Base-by-base conservation (phyloP, 1,140 invertebrate genomes). In the Steinernema feltiae region DNA sequence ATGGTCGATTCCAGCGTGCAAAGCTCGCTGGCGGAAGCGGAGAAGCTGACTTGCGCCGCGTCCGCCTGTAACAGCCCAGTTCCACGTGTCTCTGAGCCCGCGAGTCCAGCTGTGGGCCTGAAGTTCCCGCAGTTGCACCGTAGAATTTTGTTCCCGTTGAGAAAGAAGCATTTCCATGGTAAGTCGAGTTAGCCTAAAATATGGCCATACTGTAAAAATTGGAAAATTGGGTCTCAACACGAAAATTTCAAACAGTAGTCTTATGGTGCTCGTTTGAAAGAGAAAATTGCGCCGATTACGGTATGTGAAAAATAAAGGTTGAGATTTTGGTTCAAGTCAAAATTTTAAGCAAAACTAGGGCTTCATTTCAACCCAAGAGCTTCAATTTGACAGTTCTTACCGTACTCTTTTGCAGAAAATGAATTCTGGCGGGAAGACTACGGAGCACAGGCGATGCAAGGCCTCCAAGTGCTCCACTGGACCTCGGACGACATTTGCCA, bases 361-460 rank as follows among this genome's bases (percentile, higher is more conserved):
- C n/a, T n/a, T n/a, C n/a, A n/a, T n/a, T n/a, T n/a, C n/a, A n/a
- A n/a, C n/a, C n/a, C n/a, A n/a, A n/a, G n/a, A n/a, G n/a, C n/a
- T n/a, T n/a, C n/a, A n/a, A n/a, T n/a, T n/a, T n/a, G n/a, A n/a
- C n/a, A n/a, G n/a, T n/a, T n/a, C n/a, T n/a, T n/a, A n/a, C n/a
- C n/a, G n/a, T n/a, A n/a, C n/a, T n/a, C n/a, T n/a, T n/a, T 69
- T 78, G 80, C 76, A 30, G 83, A 85, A 75, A 84, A 83, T 46
- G 83, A 85, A 72, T 86, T 85, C 73, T 85, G 83, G 83, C 79
- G 83, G 18, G 84, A 86, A 72, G 79, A 86, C 71, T 70, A 74
- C 15, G 83, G 85, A 41, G 82, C n/a, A n/a, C n/a, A n/a, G n/a
- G n/a, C 84, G 31, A 79, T 79, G 48, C 63, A 73, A 15, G 76